Evolutionary conservation across 2,797 vertebrate species (phyloP).

Genomic region (Pangasius larnaudii): DNA sequence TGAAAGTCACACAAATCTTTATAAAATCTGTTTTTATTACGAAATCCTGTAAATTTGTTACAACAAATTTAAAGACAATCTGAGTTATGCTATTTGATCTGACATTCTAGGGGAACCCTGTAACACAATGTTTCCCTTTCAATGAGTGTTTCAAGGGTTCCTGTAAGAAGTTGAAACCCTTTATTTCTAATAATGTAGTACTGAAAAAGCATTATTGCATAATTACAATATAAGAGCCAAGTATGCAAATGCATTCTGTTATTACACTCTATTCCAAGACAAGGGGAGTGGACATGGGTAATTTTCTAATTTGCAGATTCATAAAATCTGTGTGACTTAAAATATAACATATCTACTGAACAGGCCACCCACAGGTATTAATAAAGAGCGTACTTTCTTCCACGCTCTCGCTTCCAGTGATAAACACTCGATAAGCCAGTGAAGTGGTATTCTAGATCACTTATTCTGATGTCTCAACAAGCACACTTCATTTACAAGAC

Average conservation of each 20-base stretch:
- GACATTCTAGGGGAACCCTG: not conserved
- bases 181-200: not conserved
- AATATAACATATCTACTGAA: not conserved
- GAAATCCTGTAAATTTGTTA: not conserved
- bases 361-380: not conserved
- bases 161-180: not conserved
- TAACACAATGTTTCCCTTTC: not conserved
- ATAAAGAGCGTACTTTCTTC: not conserved
- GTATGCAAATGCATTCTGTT: not conserved
- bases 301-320: not conserved
- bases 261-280: not conserved
- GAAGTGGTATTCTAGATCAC: slow-evolving; percentile 35
- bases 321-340: not conserved
- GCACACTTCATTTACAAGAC: slow-evolving; percentile 27
- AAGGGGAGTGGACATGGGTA: not conserved
- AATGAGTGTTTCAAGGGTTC: not conserved
- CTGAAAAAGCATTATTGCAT: not conserved
- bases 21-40: not conserved
- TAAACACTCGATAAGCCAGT: slow-evolving; percentile 10
- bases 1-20: not conserved
- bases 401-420: slow-evolving; percentile 10
- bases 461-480: slow-evolving; percentile 31
- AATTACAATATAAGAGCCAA: not conserved
- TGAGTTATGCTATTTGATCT: not conserved
- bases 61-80: not conserved